Base-by-base conservation (phyloP, 64 coral and sea anemone genomes). In the Pachyseris speciosa region DNA sequence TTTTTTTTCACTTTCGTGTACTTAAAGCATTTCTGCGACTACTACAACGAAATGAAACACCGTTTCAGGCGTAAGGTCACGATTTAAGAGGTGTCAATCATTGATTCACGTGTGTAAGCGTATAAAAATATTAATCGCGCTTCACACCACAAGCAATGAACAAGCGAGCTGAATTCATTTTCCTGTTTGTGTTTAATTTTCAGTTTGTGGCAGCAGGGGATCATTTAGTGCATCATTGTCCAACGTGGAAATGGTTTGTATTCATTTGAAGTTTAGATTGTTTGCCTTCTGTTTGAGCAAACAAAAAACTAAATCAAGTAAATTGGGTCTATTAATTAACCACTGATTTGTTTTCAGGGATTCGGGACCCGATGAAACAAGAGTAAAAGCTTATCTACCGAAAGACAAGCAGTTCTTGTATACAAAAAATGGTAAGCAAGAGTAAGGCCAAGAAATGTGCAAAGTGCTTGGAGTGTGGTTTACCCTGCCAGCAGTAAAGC, bases 191-290 rank as follows among this genome's bases (percentile, higher is more conserved):
- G 58, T 51, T 37, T 65, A n/a, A 19, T 24, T 68, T 78, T 26
- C 73, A 98, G 96, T 98, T 98, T 98, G 90, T 98, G 11, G 96
- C 96, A 28, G 96, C 96, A 52, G 96, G 96, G 33, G 96, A 98
- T 69, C 96, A 98, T 66, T 44, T 98, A 48, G 96, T 98, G 31
- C 96, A 98, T 75, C 96, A 98, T 44, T 98, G 96, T 49, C 96
- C 96, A 85, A 98, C 96, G 42, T 98, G 96, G 96, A 94, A 98
- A 84, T 98, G 96, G 96, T 98, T 72, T 16, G 92, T 60, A 16
- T 13, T 42, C n/a, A 42, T 27, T 58, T 43, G 17, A 33, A 16
- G 43, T 53, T 24, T 28, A 41, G 37, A 9, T 69, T 39, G 32
- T 49, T 33, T 50, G 42, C 11, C 11, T 3, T 31, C 3, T 30